Evolutionary conservation across 2,113 vertebrate species (phyloP), one percentile per base, ranked within the genome.

Genomic region (Danio rerio): DNA sequence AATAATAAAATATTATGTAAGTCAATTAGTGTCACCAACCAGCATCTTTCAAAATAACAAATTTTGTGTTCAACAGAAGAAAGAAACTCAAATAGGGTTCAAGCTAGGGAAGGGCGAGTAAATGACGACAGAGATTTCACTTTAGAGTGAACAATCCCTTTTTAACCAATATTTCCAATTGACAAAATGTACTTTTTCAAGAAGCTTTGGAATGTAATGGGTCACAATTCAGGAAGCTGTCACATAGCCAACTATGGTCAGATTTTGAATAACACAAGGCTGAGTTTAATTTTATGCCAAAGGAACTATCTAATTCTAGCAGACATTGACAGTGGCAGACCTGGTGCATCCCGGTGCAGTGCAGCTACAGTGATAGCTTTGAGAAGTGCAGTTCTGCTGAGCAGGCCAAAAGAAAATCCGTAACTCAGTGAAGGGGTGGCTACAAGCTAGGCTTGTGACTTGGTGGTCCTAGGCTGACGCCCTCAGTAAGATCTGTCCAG

Each of bases 401-500:
- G 65, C 16, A 65, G 55, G n/a, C 15, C 50, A 52, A 78, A 18
- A 77, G 43, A n/a, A 59, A 52, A 12, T 65, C 16, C 18, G 56
- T 76, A 40, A 43, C 10, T 66, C 52, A 16, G 15, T 66, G 70
- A 40, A 45, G 42, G 62, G 42, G 43, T 58, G 68, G 4, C 53
- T 62, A 71, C 20, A 62, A 45, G 65, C 55, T 52, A 69, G 45
- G 47, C 45, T 55, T 21, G 74, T 47, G 50, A 20, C 43, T 47
- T 49, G 2, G 74, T 77, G 70, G 12, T 71, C 77, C 70, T 83
- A 69, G 9, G 15, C 68, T 63, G 68, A 63, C 31, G 66, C 85
- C 79, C 61, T 76, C 52, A 21, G 58, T 40, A 45, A 78, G n/a
- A 66, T 53, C 77, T 52, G 81, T 84, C 83, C 87, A 91, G 91